Percentiles rank a stretch among this genome's conserved stretches.
phyloP scores from a whole-genome alignment of 2,113 vertebrate species.

The Madoqua kirkii region DNA sequence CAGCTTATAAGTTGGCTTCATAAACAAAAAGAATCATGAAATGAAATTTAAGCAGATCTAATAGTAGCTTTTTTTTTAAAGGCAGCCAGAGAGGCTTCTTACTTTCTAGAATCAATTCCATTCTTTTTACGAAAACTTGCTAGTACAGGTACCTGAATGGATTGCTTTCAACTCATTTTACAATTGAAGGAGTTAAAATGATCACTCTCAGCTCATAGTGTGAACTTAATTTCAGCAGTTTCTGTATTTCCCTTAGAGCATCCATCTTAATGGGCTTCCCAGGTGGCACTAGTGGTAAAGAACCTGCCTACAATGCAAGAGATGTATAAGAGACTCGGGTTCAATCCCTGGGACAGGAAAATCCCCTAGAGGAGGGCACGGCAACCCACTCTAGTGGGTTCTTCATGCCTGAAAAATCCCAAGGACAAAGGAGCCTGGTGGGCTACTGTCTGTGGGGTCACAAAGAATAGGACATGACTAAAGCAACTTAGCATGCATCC shows the following conservation, averaged over 20 bases:
- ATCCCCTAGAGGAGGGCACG: background rate
- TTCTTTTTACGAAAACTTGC: slow-evolving; percentile 3
- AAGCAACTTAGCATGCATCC: background rate
- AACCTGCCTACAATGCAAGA: background rate
- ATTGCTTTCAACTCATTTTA: background rate
- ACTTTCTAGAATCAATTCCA: background rate
- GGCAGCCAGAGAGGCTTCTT: background rate
- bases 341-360: background rate
- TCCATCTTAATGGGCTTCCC: background rate
- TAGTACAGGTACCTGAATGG: background rate
- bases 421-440: background rate
- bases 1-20: background rate
- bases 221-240: background rate
- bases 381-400: background rate
- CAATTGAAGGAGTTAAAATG: background rate
- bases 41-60: background rate
- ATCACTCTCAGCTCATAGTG: background rate
- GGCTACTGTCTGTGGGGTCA: background rate
- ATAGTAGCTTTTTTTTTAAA: background rate
- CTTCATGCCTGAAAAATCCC: background rate
- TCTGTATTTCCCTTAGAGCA: background rate
- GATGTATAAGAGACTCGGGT: background rate
- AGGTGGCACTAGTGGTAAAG: background rate
- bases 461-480: background rate
- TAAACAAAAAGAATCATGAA: slow-evolving; percentile 29